phyloP scores from a whole-genome alignment of 2,113 vertebrate species.

The Mormyrus iriodes region DNA sequence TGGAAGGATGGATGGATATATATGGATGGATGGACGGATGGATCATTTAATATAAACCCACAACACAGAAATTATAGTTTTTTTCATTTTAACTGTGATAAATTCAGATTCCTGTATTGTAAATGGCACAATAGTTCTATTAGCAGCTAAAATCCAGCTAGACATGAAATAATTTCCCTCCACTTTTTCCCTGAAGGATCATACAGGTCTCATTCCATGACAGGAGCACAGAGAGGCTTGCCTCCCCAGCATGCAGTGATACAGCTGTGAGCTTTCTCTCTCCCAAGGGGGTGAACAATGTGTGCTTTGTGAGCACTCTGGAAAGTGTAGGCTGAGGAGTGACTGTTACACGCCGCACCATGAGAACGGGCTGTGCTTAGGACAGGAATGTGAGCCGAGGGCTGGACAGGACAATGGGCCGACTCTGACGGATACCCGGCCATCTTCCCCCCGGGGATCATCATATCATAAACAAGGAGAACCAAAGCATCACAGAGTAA shows the following conservation, averaged over 20 bases:
- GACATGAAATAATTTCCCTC: neutral
- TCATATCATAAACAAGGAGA: neutral
- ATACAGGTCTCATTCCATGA: neutral
- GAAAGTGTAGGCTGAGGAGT: constrained; percentile 38
- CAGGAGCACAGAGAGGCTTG: constrained; percentile 19
- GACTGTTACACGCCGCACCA: constrained; percentile 41
- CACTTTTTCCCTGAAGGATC: neutral
- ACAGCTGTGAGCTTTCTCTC: constrained; percentile 43
- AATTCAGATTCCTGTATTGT: neutral
- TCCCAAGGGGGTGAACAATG: constrained; percentile 43
- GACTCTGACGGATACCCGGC: neutral
- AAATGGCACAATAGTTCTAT: neutral
- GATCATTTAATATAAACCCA: neutral
- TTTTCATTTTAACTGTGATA: neutral
- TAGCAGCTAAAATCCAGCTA: neutral
- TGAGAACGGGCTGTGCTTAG: constrained; percentile 39
- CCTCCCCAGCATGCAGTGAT: constrained; percentile 4
- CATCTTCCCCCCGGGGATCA: neutral
- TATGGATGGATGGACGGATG: too few species aligned
- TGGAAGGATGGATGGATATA: neutral
- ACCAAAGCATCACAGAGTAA: neutral
- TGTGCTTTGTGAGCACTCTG: constrained; percentile 47
- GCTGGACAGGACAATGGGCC: constrained; percentile 25
- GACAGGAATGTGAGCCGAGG: constrained; percentile 26
- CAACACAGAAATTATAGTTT: neutral